Base-by-base conservation (phyloP, 1,140 invertebrate genomes). In the Drosophila malerkotliana region DNA sequence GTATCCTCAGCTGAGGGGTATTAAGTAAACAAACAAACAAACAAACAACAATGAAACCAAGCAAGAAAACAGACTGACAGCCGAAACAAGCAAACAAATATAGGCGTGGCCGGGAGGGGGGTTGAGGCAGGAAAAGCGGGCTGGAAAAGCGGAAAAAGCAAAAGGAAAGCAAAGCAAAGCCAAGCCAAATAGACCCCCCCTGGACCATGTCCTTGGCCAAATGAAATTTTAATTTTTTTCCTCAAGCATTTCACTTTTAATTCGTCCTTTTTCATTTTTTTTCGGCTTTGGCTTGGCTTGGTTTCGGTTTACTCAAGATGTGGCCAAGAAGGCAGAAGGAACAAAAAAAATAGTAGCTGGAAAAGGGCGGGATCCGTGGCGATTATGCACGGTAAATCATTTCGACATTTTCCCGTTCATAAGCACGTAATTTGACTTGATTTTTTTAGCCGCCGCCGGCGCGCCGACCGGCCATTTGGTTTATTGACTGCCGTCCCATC, bases 351-450 rank as follows among this genome's bases (percentile, higher is more conserved):
- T 15, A 2, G 5, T 6, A 7, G 26, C 26, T 14, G 15, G 15
- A 45, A 45, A 45, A 45, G 32, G 67, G 63, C 66, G 66, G 66
- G 63, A 69, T 69, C 67, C 67, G 58, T 68, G 78, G 75, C 82
- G 82, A 90, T 90, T 90, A 90, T 88, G 76, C 79, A 88, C 88
- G 88, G 88, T 90, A 90, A 90, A 90, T 90, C 88, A 90, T 90
- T 90, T 90, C 83, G 82, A 90, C 83, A 90, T 90, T 90, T 90
- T 83, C 84, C 68, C 83, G 81, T 82, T 81, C 79, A 90, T 90
- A 90, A 90, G 87, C 87, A 90, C 87, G 82, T 90, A 85, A 90
- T 90, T 90, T 83, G 87, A 82, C 88, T 87, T 90, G 83, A 87
- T 87, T 87, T 84, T 37, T 79, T 84, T 53, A 54, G 64, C 53